These are phyloP conservation scores for Nemopilema nomurai DNA, from an alignment of 30 jellyfish, hydroid and myxozoan species.

Conservation along the genomic window DNA sequence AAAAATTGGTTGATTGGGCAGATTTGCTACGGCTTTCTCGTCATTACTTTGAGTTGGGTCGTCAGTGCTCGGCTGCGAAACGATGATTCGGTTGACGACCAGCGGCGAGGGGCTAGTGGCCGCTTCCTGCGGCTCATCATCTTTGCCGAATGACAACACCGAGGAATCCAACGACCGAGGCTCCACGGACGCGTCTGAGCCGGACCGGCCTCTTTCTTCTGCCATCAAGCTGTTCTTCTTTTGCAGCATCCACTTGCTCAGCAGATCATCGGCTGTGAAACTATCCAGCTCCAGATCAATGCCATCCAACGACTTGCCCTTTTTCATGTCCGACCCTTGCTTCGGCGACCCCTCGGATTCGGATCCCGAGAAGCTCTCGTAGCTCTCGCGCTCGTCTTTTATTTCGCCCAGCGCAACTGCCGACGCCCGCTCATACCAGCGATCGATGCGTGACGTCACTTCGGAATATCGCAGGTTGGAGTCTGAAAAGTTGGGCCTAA, in stretches of 20 bases:
- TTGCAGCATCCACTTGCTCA: conserved; percentile 64
- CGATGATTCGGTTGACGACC: conserved; percentile 36
- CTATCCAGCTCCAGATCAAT: conserved; percentile 30
- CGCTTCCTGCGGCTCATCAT: conserved; percentile 5
- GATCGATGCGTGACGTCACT: conserved; percentile 33
- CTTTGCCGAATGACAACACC: conserved; percentile 37
- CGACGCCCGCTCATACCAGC: conserved; percentile 62
- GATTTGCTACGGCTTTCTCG: neutral
- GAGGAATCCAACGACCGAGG: conserved; percentile 39
- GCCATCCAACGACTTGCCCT: conserved; percentile 51
- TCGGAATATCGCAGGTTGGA: conserved; percentile 46
- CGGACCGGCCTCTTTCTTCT: conserved; percentile 47
- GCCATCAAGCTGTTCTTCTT: conserved; percentile 34
- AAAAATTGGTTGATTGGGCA: conserved; percentile 61
- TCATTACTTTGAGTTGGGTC: neutral
- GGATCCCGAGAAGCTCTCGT: conserved; percentile 55
- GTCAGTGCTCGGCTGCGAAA: conserved; percentile 63
- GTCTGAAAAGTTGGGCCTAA: conserved; percentile 30
- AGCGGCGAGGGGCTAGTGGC: neutral
- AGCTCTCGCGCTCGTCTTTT: conserved; percentile 21
- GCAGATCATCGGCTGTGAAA: conserved; percentile 37
- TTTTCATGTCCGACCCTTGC: neutral
- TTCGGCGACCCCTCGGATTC: conserved; percentile 42
- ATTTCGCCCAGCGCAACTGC: conserved; percentile 35
- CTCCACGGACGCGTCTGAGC: conserved; percentile 57